Evolutionary conservation across 2,888 invertebrate genomes (phyloP), one percentile per base, ranked within the genome.

Genomic region (Caenorhabditis sp.): DNA sequence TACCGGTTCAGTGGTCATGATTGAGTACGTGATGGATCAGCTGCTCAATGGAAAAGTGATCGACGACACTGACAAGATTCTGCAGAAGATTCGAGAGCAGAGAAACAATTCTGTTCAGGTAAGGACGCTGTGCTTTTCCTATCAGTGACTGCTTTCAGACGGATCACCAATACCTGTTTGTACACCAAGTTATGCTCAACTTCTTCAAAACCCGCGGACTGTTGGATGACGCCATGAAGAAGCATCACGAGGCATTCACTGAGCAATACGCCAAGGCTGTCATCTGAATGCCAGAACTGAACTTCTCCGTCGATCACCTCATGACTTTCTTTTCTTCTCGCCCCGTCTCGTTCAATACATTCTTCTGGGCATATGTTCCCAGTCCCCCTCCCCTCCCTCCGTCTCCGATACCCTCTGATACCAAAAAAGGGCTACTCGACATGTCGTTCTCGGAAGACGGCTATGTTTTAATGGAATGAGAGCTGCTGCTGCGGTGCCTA

Each of bases 1-100:
- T 71, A 86, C 86, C 5, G 86, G 86, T 1, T 77, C 80, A 1
- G 82, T 86, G 11, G 85, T 85, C 4, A 79, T 86, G 80, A 82
- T 86, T 40, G 81, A 86, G 56, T 85, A 83, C 76, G 62, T 84
- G 4, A 69, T 85, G 68, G 86, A 85, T 32, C 71, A 78, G 53
- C 35, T 85, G n/a, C 47, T 68, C 22, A 18, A 47, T 6, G 77
- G 79, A 18, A 70, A 82, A 44, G 13, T 15, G 1, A 70, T 83
- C 44, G 86, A 86, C 9, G 72, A 78, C 18, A 60, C 68, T 24
- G 80, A 81, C 35, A 71, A 70, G 61, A 82, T 86, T 22, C 76
- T 86, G 22, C 67, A 65, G 13, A 82, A 82, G 64, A 83, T 86
- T 35, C 78, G 86, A 1, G 68, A 77, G 37, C 85, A 85, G 68